Conservation (phyloP, 2,888 invertebrate genomes). For the Acronicta alni region DNA sequence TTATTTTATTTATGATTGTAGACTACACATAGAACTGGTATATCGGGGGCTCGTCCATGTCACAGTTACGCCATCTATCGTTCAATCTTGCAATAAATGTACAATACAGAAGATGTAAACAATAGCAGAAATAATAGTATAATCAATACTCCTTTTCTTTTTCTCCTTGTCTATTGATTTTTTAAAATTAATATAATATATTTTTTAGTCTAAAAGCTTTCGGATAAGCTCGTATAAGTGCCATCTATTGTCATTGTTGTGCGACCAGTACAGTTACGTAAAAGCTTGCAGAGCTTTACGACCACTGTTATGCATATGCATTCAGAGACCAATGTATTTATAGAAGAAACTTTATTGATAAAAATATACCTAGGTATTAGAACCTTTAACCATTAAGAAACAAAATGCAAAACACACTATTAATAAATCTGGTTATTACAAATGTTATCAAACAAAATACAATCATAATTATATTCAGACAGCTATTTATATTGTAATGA, state of each 20-base stretch:
- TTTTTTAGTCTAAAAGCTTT: background rate
- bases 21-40: background rate
- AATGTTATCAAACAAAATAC: slow-evolving; percentile 60
- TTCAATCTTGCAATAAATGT: background rate
- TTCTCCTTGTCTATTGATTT: background rate
- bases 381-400: background rate
- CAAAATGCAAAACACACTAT: slow-evolving; percentile 30
- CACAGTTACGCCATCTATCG: slow-evolving; percentile 50
- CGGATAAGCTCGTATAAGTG: slow-evolving; percentile 22
- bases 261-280: slow-evolving; percentile 22
- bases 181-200: background rate
- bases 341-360: slow-evolving; percentile 16
- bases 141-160: background rate
- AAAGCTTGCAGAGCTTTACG: slow-evolving; percentile 16
- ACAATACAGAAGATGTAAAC: background rate
- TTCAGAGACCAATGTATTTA: slow-evolving; percentile 2
- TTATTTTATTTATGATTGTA: slow-evolving; percentile 9
- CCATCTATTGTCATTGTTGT: slow-evolving; percentile 45
- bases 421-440: too few relatives aligned
- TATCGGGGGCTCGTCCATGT: slow-evolving; percentile 5
- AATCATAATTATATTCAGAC: slow-evolving; percentile 39
- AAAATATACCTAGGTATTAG: background rate
- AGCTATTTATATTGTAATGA: slow-evolving; percentile 70
- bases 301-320: slow-evolving; percentile 1
- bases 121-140: background rate